A percentile compares a stretch with the other conserved stretches of the same genome.
These are phyloP conservation scores for Phyllostomus discolor DNA, from an alignment of 2,113 vertebrate genomes.

Conservation along the genomic window DNA sequence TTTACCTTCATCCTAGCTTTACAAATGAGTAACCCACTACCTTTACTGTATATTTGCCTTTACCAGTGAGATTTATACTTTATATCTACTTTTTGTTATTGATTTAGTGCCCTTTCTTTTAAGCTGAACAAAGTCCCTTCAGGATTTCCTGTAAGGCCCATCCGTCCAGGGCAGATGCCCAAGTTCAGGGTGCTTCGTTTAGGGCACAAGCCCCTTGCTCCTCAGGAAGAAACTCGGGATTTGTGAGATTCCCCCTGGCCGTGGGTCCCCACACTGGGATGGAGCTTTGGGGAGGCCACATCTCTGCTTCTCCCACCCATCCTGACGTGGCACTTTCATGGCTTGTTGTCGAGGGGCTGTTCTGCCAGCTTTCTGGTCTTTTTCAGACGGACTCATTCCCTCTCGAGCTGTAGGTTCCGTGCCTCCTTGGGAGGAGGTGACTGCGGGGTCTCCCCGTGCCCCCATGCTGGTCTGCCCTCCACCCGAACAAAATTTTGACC, in stretches of 20 bases:
- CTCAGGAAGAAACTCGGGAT: not conserved
- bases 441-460: too few species aligned
- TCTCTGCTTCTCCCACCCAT: not conserved
- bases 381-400: not conserved
- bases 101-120: not conserved
- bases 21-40: not conserved
- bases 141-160: not conserved
- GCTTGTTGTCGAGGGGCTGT: not conserved
- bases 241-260: not conserved
- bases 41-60: not conserved
- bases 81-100: too few species aligned
- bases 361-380: not conserved
- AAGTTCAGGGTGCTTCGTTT: not conserved
- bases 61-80: not conserved
- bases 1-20: not conserved
- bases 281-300: not conserved
- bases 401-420: not conserved
- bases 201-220: not conserved
- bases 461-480: not conserved
- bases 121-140: not conserved
- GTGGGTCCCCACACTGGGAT: not conserved
- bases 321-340: not conserved
- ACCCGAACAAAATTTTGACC: slow-evolving; percentile 21
- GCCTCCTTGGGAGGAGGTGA: not conserved
- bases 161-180: not conserved